Evolutionary conservation across 2,797 vertebrate genomes (phyloP).

Genomic region (Linurgus olivaceus): DNA sequence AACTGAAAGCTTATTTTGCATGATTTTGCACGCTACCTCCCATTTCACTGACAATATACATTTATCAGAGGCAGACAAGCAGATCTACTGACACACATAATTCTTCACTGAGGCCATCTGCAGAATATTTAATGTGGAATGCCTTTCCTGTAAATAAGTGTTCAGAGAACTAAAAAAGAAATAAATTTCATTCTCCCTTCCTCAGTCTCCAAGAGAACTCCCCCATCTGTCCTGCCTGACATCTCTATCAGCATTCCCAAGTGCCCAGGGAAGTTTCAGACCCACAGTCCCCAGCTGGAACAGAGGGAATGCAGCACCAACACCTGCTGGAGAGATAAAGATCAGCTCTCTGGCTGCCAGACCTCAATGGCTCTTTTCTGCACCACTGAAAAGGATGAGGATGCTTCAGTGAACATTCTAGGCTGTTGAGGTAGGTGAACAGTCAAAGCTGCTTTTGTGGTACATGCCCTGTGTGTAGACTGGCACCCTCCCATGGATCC

Average conservation of each 20-base stretch:
- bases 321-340: background rate
- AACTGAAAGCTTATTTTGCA: slow-evolving; percentile 3
- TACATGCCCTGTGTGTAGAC: background rate
- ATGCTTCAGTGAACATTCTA: background rate
- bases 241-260: background rate
- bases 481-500: background rate
- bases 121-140: background rate
- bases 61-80: slow-evolving; percentile 41
- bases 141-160: background rate
- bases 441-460: slow-evolving; percentile 11
- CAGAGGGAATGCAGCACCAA: rapidly evolving
- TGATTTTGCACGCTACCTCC: background rate
- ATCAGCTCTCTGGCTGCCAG: slow-evolving; percentile 22
- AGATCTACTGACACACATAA: slow-evolving; percentile 13
- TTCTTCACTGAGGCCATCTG: background rate
- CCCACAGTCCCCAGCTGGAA: background rate
- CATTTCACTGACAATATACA: slow-evolving; percentile 5
- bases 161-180: background rate
- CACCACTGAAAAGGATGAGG: slow-evolving; percentile 1
- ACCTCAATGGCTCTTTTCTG: slow-evolving; percentile 26
- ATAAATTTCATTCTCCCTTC: background rate
- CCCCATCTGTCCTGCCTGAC: slow-evolving; percentile 15
- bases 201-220: background rate
- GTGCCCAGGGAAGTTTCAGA: background rate
- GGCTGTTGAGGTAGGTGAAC: slow-evolving; percentile 3